Evolutionary conservation across 1,140 invertebrate species (phyloP).

Genomic region (Drosophila bifasciata): DNA sequence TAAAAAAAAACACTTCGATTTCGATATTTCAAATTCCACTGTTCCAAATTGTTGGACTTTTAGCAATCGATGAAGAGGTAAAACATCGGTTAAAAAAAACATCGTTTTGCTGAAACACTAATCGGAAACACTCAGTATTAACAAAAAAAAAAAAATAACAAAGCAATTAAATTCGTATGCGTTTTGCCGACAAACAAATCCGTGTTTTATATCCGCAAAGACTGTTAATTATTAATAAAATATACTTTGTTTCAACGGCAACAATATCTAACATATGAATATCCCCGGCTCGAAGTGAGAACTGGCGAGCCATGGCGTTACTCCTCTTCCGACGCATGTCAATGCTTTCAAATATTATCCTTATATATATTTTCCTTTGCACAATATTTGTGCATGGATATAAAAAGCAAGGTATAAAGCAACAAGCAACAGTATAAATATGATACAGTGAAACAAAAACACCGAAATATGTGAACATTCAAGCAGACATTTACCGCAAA

Average conservation of each 20-base stretch:
- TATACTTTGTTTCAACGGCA: constrained; percentile 14
- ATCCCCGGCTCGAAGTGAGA: constrained; percentile 47
- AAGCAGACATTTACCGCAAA: too few species aligned
- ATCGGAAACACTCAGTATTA: constrained; percentile 17
- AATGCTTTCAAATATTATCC: constrained; percentile 41
- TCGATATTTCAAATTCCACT: neutral
- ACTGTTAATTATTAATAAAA: constrained; percentile 1
- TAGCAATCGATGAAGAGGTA: too few species aligned
- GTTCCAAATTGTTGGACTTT: neutral
- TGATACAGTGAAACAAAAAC: too few species aligned
- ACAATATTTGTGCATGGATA: constrained; percentile 41
- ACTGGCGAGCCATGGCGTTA: constrained; percentile 49
- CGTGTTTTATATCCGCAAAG: constrained; percentile 9
- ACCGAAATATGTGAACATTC: too few species aligned
- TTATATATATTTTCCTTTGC: constrained; percentile 33
- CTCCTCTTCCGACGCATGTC: constrained; percentile 41
- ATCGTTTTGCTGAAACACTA: neutral
- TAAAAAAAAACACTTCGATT: too few species aligned
- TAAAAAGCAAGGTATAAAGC: constrained; percentile 30
- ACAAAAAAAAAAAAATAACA: constrained; percentile 34
- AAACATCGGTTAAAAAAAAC: neutral
- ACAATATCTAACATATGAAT: constrained; percentile 46
- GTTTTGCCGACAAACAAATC: constrained; percentile 32
- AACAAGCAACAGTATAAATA: too few species aligned
- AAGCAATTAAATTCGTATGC: constrained; percentile 37